Conservation (phyloP, 2,113 vertebrate species). For the Zapornia atra region DNA sequence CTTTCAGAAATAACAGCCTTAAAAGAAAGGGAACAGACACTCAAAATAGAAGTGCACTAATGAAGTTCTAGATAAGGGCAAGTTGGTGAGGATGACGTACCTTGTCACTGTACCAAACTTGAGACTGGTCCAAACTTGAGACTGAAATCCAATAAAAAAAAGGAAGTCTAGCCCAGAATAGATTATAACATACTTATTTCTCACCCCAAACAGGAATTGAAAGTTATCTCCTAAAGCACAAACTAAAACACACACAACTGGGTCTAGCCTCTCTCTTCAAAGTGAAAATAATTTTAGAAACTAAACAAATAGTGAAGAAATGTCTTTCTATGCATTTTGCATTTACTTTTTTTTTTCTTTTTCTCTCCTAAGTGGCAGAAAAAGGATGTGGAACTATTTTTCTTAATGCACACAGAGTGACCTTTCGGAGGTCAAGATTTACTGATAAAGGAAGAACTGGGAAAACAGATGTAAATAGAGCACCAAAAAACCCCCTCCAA, state of each 20-base stretch:
- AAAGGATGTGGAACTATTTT: not conserved
- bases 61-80: slow-evolving; percentile 11
- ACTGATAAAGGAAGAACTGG: not conserved
- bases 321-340: not conserved
- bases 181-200: not conserved
- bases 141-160: not conserved
- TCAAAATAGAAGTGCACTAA: not conserved
- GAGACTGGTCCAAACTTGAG: not conserved
- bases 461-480: not conserved
- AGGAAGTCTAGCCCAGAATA: not conserved
- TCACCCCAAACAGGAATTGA: not conserved
- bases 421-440: not conserved
- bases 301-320: not conserved
- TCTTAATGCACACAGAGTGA: not conserved
- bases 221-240: not conserved
- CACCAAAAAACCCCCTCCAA: not conserved
- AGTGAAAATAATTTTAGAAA: not conserved
- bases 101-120: not conserved
- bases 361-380: not conserved
- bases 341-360: not conserved
- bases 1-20: not conserved
- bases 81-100: not conserved
- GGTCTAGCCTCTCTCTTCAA: not conserved
- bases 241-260: not conserved
- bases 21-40: not conserved